Evolutionary conservation across 2,797 vertebrate species (phyloP), one percentile per base, ranked within the genome.

Genomic region (Acridotheres tristis): DNA sequence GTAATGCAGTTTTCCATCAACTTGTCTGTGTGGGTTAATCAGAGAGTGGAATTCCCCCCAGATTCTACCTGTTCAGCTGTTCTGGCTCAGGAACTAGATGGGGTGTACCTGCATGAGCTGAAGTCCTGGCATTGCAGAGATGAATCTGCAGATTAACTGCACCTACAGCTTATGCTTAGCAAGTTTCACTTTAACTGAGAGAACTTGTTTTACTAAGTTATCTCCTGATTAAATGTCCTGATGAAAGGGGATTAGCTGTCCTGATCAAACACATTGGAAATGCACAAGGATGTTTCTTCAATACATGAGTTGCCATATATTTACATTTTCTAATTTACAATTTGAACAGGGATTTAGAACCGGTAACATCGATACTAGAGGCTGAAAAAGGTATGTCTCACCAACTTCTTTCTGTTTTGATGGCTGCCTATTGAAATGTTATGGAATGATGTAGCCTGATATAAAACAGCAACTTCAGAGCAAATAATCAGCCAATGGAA

Each of bases 311-410:
- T 2, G 7, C 8, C 30, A 38, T 25, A 11, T 72, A 80, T 30
- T 93, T 38, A 94, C 42, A n/a, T n/a, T 68, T 82, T 90, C 80
- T 79, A 32, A 72, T 92, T 88, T 94, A 7, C 57, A 23, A 63
- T 94, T 96, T 93, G 19, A 88, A 95, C 94, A 97, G 96, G 42
- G 1, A 16, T 29, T 7, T 78, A 8, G 22, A 95, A 62, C 1
- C 9, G 11, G 30, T 8, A 53, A 11, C 5, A 25, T 2, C 27
- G 7, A 6, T 2, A 59, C 16, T 7, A 67, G 85, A 93, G 12
- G 1, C 0, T 20, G 91, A 97, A 26, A 95, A 88, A 96, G 97
- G 97, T 97, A 97, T 2, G 96, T 83, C 53, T 40, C 42, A 40
- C 34, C 36, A 53, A 53, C 15, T 38, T 43, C 36, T 26, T 50